phyloP scores from a whole-genome alignment of 2,113 vertebrate genomes.

The Nesoenas mayeri region DNA sequence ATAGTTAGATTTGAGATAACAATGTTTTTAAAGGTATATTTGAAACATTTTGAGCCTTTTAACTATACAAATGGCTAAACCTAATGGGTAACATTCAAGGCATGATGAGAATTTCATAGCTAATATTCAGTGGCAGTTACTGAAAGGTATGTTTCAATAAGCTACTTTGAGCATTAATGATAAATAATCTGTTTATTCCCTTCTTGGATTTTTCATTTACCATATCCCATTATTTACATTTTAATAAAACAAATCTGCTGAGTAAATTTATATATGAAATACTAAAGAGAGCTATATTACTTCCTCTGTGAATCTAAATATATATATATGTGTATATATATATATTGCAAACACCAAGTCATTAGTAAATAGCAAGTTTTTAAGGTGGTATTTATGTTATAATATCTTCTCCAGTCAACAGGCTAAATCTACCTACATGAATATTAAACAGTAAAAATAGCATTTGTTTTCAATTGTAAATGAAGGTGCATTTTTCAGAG shows the following conservation, averaged over 20 bases:
- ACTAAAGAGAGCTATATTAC: conserved; percentile 37
- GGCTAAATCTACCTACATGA: conserved; percentile 46
- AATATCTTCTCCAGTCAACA: conserved; percentile 32
- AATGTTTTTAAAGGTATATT: conserved; percentile 40
- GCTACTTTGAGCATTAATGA: conserved; percentile 13
- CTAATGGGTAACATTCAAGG: conserved; percentile 34
- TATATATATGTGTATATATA: neutral
- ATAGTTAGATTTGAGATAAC: neutral
- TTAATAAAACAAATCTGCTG: conserved; percentile 62
- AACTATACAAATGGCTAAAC: conserved; percentile 32
- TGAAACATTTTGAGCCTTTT: neutral
- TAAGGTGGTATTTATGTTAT: conserved; percentile 38
- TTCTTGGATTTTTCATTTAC: conserved; percentile 55
- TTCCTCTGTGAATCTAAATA: conserved; percentile 9
- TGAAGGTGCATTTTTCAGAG: conserved; percentile 66
- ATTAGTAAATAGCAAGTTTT: conserved; percentile 56
- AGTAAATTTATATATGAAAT: conserved; percentile 57
- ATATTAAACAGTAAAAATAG: conserved; percentile 53
- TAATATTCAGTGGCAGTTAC: conserved; percentile 48
- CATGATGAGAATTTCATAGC: conserved; percentile 35
- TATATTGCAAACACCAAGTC: neutral
- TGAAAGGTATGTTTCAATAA: conserved; percentile 33
- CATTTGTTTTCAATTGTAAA: conserved; percentile 66
- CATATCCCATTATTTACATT: conserved; percentile 54
- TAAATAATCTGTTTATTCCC: conserved; percentile 58